These are phyloP conservation scores for Clarias gariepinus DNA, from an alignment of 2,113 vertebrate genomes.

Conservation along the genomic window DNA sequence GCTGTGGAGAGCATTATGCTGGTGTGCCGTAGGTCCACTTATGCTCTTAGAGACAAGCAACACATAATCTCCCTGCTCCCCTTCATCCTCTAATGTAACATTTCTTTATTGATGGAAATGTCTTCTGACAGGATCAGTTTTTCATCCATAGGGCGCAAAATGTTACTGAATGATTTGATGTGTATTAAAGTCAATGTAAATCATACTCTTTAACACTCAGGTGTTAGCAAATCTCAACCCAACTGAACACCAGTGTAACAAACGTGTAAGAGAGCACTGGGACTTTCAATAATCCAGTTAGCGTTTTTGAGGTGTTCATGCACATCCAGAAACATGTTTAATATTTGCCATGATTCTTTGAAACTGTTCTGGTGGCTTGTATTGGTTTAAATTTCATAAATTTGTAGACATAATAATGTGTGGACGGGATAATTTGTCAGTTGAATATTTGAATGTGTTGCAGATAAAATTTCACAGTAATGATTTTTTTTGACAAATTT, in stretches of 20 bases:
- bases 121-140: neutral
- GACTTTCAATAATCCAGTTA: neutral
- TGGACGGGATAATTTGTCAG: neutral
- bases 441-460: neutral
- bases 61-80: neutral
- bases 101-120: neutral
- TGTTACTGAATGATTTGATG: too few species aligned
- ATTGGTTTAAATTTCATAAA: neutral
- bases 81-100: neutral
- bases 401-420: neutral
- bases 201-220: neutral
- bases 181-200: neutral
- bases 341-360: neutral
- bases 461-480: neutral
- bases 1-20: neutral
- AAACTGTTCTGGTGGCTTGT: neutral
- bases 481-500: neutral
- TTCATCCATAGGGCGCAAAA: neutral
- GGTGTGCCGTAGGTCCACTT: neutral
- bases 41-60: neutral
- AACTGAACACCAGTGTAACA: neutral
- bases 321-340: neutral
- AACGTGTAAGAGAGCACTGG: neutral
- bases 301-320: neutral
- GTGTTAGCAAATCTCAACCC: neutral